Percentiles rank a stretch among this genome's conserved stretches.
phyloP scores from a whole-genome alignment of 2,113 vertebrate genomes.

The Callorhinus ursinus region DNA sequence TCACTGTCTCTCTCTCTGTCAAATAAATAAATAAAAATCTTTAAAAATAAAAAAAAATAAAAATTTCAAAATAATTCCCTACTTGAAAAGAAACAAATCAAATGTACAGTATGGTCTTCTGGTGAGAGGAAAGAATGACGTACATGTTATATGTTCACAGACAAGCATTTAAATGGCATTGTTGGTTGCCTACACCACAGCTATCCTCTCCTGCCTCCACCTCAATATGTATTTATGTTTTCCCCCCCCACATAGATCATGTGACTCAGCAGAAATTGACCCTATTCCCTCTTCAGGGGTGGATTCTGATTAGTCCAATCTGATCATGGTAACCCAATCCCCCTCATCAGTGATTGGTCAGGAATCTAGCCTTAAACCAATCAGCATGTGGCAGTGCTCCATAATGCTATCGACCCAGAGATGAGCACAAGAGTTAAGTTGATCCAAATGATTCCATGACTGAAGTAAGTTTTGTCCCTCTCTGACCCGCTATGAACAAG shows the following conservation, averaged over 20 bases:
- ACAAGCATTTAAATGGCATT: neutral
- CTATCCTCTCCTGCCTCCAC: neutral
- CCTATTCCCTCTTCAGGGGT: neutral
- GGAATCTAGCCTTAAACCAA: neutral
- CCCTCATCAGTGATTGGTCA: neutral
- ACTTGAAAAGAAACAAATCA: neutral
- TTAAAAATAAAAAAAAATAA: neutral
- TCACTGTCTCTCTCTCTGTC: no score
- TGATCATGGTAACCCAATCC: neutral
- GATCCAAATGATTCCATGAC: neutral
- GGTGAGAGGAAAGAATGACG: neutral
- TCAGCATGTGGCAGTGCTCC: neutral
- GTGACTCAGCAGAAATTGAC: neutral
- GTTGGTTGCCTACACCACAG: neutral
- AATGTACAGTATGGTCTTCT: neutral
- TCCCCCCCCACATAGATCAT: neutral
- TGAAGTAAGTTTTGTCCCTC: neutral
- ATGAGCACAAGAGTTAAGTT: neutral
- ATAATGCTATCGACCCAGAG: neutral
- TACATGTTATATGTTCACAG: neutral
- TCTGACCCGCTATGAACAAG: neutral
- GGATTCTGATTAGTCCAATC: neutral
- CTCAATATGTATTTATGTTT: neutral
- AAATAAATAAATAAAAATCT: no score
- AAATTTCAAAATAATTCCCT: conserved; percentile 5